Conservation (phyloP, 2,888 invertebrate species). For the Bombylius major region DNA sequence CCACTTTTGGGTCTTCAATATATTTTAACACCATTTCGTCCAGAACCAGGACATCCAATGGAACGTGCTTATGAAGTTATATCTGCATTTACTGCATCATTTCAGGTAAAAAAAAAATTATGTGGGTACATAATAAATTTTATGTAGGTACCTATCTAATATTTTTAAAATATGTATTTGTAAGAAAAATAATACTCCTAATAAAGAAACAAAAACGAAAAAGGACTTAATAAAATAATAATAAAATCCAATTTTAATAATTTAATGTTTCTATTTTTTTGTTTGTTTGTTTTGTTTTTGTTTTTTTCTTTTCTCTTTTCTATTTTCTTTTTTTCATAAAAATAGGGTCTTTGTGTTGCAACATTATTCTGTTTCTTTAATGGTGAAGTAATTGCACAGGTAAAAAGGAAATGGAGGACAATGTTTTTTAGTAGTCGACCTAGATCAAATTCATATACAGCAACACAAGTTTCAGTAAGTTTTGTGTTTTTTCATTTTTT, state of each 20-base stretch:
- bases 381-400: slow-evolving; percentile 83
- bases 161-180: no score
- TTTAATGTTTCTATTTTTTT: no score
- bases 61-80: slow-evolving; percentile 70
- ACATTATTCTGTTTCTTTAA: slow-evolving; percentile 89
- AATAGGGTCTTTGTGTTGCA: slow-evolving; percentile 82
- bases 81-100: slow-evolving; percentile 75
- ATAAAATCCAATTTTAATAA: no score
- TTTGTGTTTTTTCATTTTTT: slow-evolving; percentile 17
- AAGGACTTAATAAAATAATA: no score
- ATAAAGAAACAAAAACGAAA: no score
- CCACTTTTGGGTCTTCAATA: slow-evolving; percentile 86
- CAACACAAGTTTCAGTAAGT: slow-evolving; percentile 79
- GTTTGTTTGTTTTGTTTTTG: no score
- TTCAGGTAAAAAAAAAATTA: slow-evolving; percentile 71
- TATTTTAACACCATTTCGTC: slow-evolving; percentile 76
- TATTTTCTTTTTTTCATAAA: no score
- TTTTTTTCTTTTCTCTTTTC: no score
- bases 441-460: slow-evolving; percentile 71
- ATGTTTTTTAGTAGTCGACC: slow-evolving; percentile 53
- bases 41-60: slow-evolving; percentile 53
- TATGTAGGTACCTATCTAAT: no score
- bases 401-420: slow-evolving; percentile 68
- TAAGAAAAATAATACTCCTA: no score
- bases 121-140: no score